A percentile compares a stretch with the other conserved stretches of the same genome.
Evolutionary conservation across 2,113 vertebrate genomes (phyloP).

Genomic region (Siphamia tubifer): DNA sequence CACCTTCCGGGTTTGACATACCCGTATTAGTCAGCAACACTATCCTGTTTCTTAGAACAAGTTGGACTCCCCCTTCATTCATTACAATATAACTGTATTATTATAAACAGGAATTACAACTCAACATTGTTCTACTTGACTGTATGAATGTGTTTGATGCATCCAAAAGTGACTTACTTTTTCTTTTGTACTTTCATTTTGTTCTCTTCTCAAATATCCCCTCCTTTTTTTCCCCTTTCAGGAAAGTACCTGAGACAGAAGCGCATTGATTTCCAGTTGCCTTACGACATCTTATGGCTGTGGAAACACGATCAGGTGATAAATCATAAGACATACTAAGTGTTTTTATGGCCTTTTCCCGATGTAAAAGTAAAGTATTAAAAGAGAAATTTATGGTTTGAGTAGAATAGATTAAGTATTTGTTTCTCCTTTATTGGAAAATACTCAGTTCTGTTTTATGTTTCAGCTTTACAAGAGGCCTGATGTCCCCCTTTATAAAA

Average conservation of each 20-base stretch:
- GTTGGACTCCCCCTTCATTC: too few species aligned
- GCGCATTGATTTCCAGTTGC: slow-evolving; percentile 97
- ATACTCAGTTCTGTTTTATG: background rate
- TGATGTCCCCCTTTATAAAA: slow-evolving; percentile 98
- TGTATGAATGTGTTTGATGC: background rate
- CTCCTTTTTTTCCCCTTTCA: slow-evolving; percentile 59
- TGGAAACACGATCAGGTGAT: slow-evolving; percentile 99
- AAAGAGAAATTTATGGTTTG: background rate
- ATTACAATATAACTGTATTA: too few species aligned
- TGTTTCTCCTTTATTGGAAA: background rate
- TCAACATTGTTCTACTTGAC: too few species aligned
- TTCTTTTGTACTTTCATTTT: background rate
- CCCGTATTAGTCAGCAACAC: too few species aligned
- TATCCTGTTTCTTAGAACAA: too few species aligned
- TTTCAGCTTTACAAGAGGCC: slow-evolving; percentile 95
- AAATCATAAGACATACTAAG: background rate
- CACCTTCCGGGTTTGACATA: too few species aligned
- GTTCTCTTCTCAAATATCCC: background rate
- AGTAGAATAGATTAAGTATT: background rate
- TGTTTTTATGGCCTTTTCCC: slow-evolving; percentile 3
- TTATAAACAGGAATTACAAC: too few species aligned
- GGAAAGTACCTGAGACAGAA: slow-evolving; percentile 98
- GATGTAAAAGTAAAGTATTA: background rate
- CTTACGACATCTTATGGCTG: slow-evolving; percentile 98
- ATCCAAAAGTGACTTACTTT: background rate